These are phyloP conservation scores for Drosophila setosimentum DNA, from an alignment of 2,888 invertebrate genomes.

Conservation along the genomic window DNA sequence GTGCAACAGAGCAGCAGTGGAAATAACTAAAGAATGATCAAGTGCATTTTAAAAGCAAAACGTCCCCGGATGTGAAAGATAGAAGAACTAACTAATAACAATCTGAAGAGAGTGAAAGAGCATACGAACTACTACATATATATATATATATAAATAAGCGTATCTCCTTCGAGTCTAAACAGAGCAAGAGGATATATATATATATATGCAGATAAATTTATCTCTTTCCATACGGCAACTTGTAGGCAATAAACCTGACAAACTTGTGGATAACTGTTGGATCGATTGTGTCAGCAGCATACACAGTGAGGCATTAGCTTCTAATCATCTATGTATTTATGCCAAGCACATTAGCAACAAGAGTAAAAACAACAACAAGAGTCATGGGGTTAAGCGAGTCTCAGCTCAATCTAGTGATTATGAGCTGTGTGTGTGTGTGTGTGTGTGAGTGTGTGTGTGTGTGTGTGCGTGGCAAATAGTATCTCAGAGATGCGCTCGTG, in stretches of 20 bases:
- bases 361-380: conserved; percentile 7
- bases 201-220: background rate
- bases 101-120: background rate
- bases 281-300: conserved; percentile 28
- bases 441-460: conserved; percentile 12
- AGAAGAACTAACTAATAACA: background rate
- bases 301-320: conserved; percentile 16
- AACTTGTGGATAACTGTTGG: conserved; percentile 3
- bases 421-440: conserved; percentile 20
- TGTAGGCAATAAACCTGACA: background rate
- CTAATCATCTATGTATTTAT: background rate
- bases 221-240: background rate
- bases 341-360: conserved; percentile 22
- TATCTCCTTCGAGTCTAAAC: background rate
- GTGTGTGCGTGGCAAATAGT: conserved; percentile 30
- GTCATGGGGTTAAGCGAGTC: conserved; percentile 4
- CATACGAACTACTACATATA: background rate
- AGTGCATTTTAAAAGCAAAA: background rate
- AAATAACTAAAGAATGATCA: background rate
- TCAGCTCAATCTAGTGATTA: conserved; percentile 26
- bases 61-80: background rate
- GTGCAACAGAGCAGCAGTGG: background rate
- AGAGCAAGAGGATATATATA: background rate
- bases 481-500: conserved; percentile 48
- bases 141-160: background rate